Base-by-base conservation (phyloP, 2,797 vertebrate species). In the Alfaro cultratus region DNA sequence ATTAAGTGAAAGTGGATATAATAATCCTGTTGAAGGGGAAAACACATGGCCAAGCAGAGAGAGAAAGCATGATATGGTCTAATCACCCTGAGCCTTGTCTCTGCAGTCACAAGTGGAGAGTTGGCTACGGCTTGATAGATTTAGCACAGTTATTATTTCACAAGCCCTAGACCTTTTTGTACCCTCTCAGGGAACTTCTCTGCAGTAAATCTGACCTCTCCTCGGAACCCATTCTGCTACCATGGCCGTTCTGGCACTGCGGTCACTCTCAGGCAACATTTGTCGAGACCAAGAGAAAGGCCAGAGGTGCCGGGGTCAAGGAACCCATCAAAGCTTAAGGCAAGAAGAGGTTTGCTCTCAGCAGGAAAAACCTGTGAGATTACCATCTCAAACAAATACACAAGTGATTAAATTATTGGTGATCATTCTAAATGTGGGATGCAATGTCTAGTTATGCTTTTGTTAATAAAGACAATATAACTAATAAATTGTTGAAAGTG, bases 111-210 rank as follows among this genome's bases (percentile, higher is more conserved):
- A 82, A 93, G 85, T 57, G 68, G 77, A 70, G 89, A 89, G 89
- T 83, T 86, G 88, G 88, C 74, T 73, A 2, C 26, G 74, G 79
- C 90, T 90, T 84, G 89, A 92, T 88, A 92, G 92, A 92, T 92
- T 94, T 92, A 86, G 73, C 85, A 80, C 83, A 83, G 86, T 86
- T 92, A 89, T 93, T 94, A 89, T 93, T 94, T 92, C 89, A 91
- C 89, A 91, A 83, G 80, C 79, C 79, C 73, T 81, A 87, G 92
- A 87, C 80, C 78, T 64, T 82, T 90, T 84, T 81, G 83, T 85
- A 80, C 55, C n/a, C 86, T 87, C 88, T 84, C 74, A 83, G 77
- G 71, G 79, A 89, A 82, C 76, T 26, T 79, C 70, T 82, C 36
- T 53, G 76, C 77, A 43, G 73, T 90, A 91, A 91, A 90, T 85